Evolutionary conservation across 2,888 invertebrate genomes (phyloP).

Genomic region (Anthophora plumipes): DNA sequence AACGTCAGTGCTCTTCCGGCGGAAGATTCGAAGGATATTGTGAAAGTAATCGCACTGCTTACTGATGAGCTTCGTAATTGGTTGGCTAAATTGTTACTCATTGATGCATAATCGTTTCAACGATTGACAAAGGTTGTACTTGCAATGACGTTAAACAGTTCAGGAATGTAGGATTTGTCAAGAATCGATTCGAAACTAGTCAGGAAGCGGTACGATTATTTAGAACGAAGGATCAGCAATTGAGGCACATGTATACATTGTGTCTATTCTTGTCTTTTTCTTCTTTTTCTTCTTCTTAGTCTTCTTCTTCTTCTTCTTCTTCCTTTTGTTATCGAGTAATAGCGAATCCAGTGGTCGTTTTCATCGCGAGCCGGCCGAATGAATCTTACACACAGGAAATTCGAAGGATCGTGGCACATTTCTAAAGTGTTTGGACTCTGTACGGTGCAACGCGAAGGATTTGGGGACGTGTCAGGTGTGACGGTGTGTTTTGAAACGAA

Average conservation of each 20-base stretch:
- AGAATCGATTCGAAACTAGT: background rate
- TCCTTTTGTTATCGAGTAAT: constrained; percentile 4
- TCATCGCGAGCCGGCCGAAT: background rate
- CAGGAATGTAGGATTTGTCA: no score
- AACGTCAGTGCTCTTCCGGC: background rate
- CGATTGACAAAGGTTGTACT: no score
- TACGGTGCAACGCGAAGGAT: background rate
- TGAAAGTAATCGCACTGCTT: background rate
- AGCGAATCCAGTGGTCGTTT: background rate
- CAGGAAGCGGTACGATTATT: background rate
- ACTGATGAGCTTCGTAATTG: background rate
- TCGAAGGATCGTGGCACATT: background rate
- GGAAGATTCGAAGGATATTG: background rate
- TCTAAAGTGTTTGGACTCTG: background rate
- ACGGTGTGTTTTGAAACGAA: background rate
- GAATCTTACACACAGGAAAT: background rate
- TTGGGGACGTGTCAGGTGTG: background rate
- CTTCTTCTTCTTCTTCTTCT: background rate
- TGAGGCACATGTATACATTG: background rate
- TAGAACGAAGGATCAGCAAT: background rate
- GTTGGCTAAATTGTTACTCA: background rate
- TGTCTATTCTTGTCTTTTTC: background rate
- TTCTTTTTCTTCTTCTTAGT: background rate
- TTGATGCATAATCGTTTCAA: no score
- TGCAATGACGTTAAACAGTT: no score